Conservation (phyloP, 2,113 vertebrate genomes). For the Takifugu bimaculatus region DNA sequence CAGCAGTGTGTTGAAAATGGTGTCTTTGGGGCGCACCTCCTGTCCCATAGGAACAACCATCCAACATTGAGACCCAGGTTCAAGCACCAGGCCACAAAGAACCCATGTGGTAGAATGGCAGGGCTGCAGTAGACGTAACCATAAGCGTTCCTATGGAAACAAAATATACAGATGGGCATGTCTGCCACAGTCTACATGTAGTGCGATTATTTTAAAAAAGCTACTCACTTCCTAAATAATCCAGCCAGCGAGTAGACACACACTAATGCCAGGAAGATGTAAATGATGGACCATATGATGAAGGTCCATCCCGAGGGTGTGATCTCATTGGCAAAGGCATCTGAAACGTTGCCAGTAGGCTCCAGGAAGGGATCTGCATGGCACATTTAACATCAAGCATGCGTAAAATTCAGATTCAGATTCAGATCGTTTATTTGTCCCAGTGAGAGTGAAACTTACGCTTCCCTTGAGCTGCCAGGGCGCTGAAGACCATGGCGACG, state of each 20-base stretch:
- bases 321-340: constrained; percentile 58
- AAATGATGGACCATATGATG: constrained; percentile 69
- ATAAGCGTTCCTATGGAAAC: constrained; percentile 53
- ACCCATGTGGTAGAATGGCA: constrained; percentile 55
- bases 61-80: constrained; percentile 60
- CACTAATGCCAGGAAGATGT: constrained; percentile 59
- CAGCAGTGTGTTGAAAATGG: too few species aligned
- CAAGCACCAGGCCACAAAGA: constrained; percentile 64
- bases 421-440: too few species aligned
- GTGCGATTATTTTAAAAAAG: neutral
- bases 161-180: neutral
- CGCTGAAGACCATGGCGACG: constrained; percentile 47
- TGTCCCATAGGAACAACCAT: constrained; percentile 74
- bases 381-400: neutral
- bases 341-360: constrained; percentile 52
- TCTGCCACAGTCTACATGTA: too few species aligned
- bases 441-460: constrained; percentile 39
- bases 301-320: constrained; percentile 73
- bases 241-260: constrained; percentile 50
- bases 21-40: constrained; percentile 36
- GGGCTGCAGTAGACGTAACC: constrained; percentile 70
- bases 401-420: neutral
- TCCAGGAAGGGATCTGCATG: constrained; percentile 58
- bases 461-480: constrained; percentile 50
- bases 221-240: constrained; percentile 60